phyloP scores from a whole-genome alignment of 2,888 invertebrate genomes.

The Hydroisotoma schaefferi region DNA sequence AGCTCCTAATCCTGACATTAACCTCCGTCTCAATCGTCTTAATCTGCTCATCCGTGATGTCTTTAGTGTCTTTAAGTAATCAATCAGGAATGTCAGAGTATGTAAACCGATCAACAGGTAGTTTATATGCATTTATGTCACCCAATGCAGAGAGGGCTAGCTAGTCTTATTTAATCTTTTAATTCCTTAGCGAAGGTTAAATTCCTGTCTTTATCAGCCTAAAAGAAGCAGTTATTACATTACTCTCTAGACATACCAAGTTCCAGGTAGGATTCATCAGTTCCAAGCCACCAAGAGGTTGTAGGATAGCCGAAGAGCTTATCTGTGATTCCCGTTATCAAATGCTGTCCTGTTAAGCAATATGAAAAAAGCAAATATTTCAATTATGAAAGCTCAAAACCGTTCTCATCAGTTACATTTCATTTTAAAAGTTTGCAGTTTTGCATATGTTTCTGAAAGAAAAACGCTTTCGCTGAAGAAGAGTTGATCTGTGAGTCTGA shows the following conservation, averaged over 20 bases:
- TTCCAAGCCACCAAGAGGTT: conserved; percentile 79
- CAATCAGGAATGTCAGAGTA: neutral
- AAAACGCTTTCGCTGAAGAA: too few relatives aligned
- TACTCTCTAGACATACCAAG: too few relatives aligned
- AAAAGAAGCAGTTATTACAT: too few relatives aligned
- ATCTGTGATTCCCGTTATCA: conserved; percentile 74
- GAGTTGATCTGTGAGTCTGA: too few relatives aligned
- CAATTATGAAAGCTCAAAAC: neutral
- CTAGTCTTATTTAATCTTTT: too few relatives aligned
- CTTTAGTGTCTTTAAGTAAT: conserved; percentile 54
- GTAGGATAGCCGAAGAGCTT: conserved; percentile 65
- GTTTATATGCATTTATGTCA: neutral
- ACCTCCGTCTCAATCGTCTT: conserved; percentile 59
- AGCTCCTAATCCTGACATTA: conserved; percentile 66
- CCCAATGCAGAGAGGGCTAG: too few relatives aligned
- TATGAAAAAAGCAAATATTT: neutral
- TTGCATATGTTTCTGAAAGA: too few relatives aligned
- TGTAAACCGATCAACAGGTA: neutral
- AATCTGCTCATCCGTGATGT: conserved; percentile 57
- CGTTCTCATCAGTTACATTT: too few relatives aligned
- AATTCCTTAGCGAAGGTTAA: too few relatives aligned
- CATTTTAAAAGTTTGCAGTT: too few relatives aligned
- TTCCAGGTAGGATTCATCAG: conserved; percentile 70
- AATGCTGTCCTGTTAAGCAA: conserved; percentile 65
- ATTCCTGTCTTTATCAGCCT: too few relatives aligned